A percentile compares a stretch with the other conserved stretches of the same genome.
These are phyloP conservation scores for Antedon mediterranea DNA, from an alignment of 53 echinoderm and acorn worm species.

Conservation along the genomic window DNA sequence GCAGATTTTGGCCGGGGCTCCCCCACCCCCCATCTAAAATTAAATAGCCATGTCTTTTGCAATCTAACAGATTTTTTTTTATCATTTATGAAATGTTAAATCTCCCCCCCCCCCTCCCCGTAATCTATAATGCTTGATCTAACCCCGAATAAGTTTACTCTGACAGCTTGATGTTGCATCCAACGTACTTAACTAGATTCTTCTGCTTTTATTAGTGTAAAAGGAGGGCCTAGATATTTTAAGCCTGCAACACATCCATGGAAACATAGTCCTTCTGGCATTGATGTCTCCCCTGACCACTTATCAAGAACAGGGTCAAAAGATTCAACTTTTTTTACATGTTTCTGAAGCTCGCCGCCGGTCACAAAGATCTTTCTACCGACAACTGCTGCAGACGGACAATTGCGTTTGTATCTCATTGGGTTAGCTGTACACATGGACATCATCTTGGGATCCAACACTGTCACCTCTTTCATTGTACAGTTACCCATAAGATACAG, in stretches of 20 bases:
- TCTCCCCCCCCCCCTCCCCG: no score
- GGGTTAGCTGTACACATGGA: constrained; percentile 23
- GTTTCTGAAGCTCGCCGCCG: constrained; percentile 62
- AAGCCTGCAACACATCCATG: constrained; percentile 57
- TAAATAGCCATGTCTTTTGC: no score
- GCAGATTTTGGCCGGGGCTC: no score
- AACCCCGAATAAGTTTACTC: no score
- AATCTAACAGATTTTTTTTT: no score
- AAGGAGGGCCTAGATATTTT: constrained; percentile 67
- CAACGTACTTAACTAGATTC: no score
- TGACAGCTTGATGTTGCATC: no score
- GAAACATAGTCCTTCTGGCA: constrained; percentile 63
- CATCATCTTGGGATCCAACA: constrained; percentile 48
- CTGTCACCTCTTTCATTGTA: constrained; percentile 55
- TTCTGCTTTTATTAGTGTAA: not conserved
- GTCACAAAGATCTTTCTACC: constrained; percentile 48
- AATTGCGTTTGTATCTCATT: constrained; percentile 67
- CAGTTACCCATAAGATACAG: constrained; percentile 55
- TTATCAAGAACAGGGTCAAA: constrained; percentile 40
- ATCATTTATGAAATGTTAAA: no score
- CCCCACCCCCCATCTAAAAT: no score
- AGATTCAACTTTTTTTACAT: constrained; percentile 46
- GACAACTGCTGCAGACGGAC: constrained; percentile 48
- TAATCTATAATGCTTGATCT: no score
- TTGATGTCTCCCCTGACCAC: constrained; percentile 32